Conservation (phyloP, 1,140 invertebrate species). For the Holcopasites calliopsidis region DNA sequence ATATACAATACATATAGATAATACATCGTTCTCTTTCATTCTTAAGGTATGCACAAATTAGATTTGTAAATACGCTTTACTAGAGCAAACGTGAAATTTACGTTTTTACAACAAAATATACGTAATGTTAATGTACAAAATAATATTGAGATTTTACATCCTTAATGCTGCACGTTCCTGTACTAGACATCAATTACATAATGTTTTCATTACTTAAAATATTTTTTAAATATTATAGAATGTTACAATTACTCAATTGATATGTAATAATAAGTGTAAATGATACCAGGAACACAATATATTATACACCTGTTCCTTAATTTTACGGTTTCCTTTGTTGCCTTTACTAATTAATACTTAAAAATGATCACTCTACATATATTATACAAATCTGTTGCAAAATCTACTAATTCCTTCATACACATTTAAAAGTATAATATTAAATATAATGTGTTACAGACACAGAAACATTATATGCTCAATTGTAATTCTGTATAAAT, state of each 20-base stretch:
- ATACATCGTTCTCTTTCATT: neutral
- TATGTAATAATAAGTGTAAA: neutral
- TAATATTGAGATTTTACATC: constrained; percentile 2
- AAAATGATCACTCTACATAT: constrained; percentile 1
- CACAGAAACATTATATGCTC: neutral
- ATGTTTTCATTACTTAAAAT: too few relatives aligned
- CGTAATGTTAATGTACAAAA: neutral
- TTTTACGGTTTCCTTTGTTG: neutral
- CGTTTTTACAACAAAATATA: constrained; percentile 24
- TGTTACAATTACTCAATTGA: neutral
- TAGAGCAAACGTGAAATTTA: neutral
- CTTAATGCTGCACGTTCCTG: constrained; percentile 8
- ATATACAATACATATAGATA: constrained; percentile 10
- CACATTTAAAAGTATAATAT: constrained; percentile 12
- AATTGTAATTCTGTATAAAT: neutral
- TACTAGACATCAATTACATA: constrained; percentile 13
- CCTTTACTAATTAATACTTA: neutral
- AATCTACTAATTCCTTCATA: neutral
- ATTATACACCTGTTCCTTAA: neutral
- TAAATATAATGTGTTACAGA: neutral
- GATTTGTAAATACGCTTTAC: constrained; percentile 2
- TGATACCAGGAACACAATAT: constrained; percentile 11
- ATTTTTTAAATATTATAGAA: constrained; percentile 28
- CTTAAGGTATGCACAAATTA: constrained; percentile 4
- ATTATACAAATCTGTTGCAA: neutral